Conservation (phyloP, 2,113 vertebrate genomes). For the Manacus vitellinus region DNA sequence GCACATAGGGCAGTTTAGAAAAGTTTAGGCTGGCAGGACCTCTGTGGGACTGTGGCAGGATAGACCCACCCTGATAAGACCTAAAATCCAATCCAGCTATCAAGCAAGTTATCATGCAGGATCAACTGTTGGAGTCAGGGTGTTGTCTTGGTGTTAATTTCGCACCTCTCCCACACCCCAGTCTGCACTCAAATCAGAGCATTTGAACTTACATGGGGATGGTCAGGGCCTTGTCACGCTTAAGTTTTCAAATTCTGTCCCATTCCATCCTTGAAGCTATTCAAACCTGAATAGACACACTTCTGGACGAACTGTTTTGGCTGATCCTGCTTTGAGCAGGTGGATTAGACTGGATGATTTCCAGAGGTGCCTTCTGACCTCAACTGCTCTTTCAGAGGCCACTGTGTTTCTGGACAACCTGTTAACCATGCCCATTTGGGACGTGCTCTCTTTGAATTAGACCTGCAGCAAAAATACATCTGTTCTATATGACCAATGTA, state of each 20-base stretch:
- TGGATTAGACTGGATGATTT: background rate
- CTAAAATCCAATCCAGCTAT: no score
- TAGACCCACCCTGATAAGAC: no score
- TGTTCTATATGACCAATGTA: rapidly evolving
- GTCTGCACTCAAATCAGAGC: background rate
- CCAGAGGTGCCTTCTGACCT: background rate
- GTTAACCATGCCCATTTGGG: background rate
- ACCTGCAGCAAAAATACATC: background rate
- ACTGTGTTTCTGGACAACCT: background rate
- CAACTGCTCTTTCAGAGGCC: background rate
- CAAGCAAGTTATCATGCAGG: no score
- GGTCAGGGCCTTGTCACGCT: background rate
- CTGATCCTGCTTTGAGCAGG: background rate
- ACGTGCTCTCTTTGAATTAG: background rate
- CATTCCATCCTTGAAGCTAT: background rate
- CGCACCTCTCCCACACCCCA: background rate
- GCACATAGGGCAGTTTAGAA: background rate
- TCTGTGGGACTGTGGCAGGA: background rate
- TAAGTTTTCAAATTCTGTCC: background rate
- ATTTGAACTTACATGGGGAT: rapidly evolving
- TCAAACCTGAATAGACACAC: background rate
- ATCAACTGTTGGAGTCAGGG: no score
- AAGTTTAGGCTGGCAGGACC: background rate
- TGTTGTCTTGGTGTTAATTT: background rate
- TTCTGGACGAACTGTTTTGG: background rate